Percentiles rank a stretch among this genome's conserved stretches.
These are phyloP conservation scores for Labroides dimidiatus DNA, from an alignment of 2,797 vertebrate genomes.

Conservation along the genomic window DNA sequence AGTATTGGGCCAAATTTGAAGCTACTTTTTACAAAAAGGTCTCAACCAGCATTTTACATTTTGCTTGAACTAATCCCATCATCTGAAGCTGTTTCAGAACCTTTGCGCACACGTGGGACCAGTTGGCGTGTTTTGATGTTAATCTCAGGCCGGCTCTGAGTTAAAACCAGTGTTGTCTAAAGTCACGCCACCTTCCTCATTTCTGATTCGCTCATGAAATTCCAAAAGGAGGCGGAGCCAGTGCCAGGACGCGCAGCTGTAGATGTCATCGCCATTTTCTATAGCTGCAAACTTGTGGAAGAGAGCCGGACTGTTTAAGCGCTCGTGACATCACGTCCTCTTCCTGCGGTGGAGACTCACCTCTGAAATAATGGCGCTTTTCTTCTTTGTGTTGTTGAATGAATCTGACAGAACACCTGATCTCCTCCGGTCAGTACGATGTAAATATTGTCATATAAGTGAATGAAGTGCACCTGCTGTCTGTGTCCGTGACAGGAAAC, in stretches of 20 bases:
- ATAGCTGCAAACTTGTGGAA: conserved; percentile 34
- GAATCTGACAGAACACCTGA: conserved; percentile 45
- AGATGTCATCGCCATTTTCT: conserved; percentile 25
- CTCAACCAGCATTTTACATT: not conserved
- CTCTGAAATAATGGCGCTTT: conserved; percentile 28
- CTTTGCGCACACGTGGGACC: no score
- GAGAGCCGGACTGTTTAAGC: conserved; percentile 48
- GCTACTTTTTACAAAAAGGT: not conserved
- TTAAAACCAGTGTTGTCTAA: not conserved
- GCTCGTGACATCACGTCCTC: conserved; percentile 55
- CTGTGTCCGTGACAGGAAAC: conserved; percentile 33
- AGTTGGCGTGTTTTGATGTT: no score
- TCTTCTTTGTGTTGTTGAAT: conserved; percentile 35
- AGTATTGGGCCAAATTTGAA: no score
- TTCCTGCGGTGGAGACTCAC: conserved; percentile 38
- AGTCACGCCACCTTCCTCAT: not conserved
- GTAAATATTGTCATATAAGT: conserved; percentile 65
- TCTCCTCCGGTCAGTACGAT: conserved; percentile 60
- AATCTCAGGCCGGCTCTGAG: not conserved
- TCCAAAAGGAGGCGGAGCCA: conserved; percentile 28
- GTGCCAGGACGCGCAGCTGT: conserved; percentile 33
- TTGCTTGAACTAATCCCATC: not conserved
- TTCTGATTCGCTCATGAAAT: not conserved
- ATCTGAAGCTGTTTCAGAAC: no score
- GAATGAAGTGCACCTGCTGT: conserved; percentile 51